phyloP scores from a whole-genome alignment of 2,888 invertebrate species.

The Heteromurus nitidus region DNA sequence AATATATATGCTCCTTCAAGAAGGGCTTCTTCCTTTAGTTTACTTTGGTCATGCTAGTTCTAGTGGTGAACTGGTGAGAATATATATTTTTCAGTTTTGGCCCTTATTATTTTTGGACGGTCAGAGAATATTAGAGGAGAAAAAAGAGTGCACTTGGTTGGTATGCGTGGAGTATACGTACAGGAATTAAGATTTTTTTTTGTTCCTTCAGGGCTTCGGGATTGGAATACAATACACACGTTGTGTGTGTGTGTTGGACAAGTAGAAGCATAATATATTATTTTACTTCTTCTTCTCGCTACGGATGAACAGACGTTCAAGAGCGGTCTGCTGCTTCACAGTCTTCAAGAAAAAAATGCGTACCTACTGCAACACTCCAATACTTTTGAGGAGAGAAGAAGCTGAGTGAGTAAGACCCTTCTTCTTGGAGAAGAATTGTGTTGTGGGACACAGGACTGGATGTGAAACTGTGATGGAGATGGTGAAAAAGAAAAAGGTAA shows the following conservation, averaged over 20 bases:
- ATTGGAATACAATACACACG: too few relatives aligned
- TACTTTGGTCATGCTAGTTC: too few relatives aligned
- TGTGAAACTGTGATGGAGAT: background rate
- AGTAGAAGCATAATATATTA: too few relatives aligned
- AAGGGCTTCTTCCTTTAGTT: too few relatives aligned
- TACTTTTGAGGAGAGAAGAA: background rate
- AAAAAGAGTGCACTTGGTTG: too few relatives aligned
- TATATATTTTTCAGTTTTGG: background rate
- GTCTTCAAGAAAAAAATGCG: background rate
- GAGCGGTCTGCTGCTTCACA: constrained; percentile 7
- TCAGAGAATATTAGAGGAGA: background rate
- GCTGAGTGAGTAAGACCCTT: background rate
- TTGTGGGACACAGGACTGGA: background rate
- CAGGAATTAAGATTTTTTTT: too few relatives aligned
- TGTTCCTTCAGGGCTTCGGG: too few relatives aligned
- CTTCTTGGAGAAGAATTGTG: background rate
- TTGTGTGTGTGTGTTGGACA: too few relatives aligned
- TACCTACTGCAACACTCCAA: too few relatives aligned
- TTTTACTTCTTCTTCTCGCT: too few relatives aligned
- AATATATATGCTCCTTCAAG: too few relatives aligned
- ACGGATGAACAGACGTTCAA: constrained; percentile 3
- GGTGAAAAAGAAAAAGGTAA: background rate
- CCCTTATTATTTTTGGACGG: constrained; percentile 2
- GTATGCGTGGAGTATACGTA: constrained; percentile 3
- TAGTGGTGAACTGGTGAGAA: background rate